phyloP scores from a whole-genome alignment of 92 coral and sea anemone species.

The Meandrina meandrites region DNA sequence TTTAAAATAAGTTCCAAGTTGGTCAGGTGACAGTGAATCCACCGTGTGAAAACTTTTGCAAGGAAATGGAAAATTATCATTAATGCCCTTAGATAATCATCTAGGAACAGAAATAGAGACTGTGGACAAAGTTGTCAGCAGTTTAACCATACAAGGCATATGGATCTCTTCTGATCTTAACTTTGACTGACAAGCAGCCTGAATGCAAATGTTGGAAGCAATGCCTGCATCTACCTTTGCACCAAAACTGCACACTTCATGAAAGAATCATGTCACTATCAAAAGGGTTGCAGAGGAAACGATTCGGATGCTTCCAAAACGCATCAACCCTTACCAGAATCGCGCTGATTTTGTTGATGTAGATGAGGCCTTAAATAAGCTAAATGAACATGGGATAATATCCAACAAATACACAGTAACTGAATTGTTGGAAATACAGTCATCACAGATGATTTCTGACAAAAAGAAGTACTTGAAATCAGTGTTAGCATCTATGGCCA shows the following conservation, averaged over 20 bases:
- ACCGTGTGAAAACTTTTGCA: too few species aligned
- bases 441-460: constrained; percentile 16
- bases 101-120: too few species aligned
- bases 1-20: too few species aligned
- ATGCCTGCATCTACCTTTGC: constrained; percentile 49
- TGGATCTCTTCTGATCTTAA: neutral
- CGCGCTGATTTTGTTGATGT: neutral
- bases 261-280: neutral
- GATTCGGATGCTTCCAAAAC: constrained; percentile 12
- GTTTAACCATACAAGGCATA: too few species aligned
- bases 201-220: constrained; percentile 34
- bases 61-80: too few species aligned
- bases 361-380: constrained; percentile 18
- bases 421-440: constrained; percentile 31
- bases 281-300: constrained; percentile 7
- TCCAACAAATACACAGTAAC: too few species aligned
- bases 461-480: constrained; percentile 18
- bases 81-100: too few species aligned
- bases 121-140: too few species aligned
- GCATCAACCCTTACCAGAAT: constrained; percentile 23
- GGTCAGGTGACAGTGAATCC: neutral
- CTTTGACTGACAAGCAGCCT: neutral
- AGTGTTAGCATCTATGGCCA: constrained; percentile 16
- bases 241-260: constrained; percentile 13
- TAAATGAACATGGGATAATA: too few species aligned